phyloP scores from a whole-genome alignment of 2,797 vertebrate species.

The Myotis myotis region DNA sequence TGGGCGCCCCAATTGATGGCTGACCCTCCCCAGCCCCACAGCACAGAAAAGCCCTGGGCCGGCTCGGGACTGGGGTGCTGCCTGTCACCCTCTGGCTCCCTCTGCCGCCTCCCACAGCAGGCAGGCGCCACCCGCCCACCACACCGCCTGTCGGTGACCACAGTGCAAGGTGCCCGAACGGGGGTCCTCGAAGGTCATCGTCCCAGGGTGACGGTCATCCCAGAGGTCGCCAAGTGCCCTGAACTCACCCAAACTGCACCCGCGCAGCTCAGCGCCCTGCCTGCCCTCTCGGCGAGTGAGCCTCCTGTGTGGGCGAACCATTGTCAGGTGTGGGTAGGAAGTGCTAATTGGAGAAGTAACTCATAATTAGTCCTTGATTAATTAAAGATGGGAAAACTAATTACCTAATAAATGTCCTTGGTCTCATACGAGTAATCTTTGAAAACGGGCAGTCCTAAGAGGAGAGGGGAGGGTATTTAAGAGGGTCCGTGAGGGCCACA shows the following conservation, averaged over 20 bases:
- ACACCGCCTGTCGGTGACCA: fast-evolving
- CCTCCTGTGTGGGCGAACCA: fast-evolving
- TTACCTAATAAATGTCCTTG: not conserved
- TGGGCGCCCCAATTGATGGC: fast-evolving
- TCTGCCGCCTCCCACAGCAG: not conserved
- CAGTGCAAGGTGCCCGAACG: fast-evolving
- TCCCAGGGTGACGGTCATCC: not conserved
- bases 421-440: not conserved
- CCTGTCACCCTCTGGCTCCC: not conserved
- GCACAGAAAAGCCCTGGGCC: no score
- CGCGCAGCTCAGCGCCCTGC: fast-evolving
- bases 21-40: not conserved
- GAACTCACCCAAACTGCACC: not conserved
- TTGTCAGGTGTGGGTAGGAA: not conserved
- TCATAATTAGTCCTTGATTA: slow-evolving; percentile 50
- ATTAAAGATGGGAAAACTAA: slow-evolving; percentile 57
- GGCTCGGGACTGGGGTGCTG: fast-evolving
- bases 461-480: no score
- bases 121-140: fast-evolving
- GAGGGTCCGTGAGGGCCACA: not conserved
- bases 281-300: fast-evolving
- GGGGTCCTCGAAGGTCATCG: not conserved
- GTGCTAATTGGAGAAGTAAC: not conserved
- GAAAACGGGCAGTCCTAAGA: not conserved
- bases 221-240: not conserved